Evolutionary conservation across 1,140 invertebrate species (phyloP), one percentile per base, ranked within the genome.

Genomic region (Brachionus paranguensis): DNA sequence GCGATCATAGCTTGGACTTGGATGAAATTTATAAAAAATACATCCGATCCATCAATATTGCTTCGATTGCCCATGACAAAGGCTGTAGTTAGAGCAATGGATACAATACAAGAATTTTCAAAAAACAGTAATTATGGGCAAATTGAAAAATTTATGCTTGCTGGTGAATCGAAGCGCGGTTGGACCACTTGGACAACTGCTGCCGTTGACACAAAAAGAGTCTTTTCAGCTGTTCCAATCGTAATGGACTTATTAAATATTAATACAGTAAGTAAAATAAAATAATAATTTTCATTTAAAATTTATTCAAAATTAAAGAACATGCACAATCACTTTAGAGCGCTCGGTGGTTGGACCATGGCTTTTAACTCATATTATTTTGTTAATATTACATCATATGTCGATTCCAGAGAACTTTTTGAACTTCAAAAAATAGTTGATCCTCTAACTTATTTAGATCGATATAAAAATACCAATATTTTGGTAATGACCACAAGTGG

Each of bases 171-270:
- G 7, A 88, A 88, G 87, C 85, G 88, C 64, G 87, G 87, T 5
- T 88, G 87, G 87, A 88, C 88, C 8, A 88, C 88, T 5, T 88
- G 88, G 88, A 87, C 86, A 3, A 86, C 86, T 3, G 88, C 85
- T 29, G 87, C 87, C 10, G 87, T 88, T 12, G 87, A 88, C 84
- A 87, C 87, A 24, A 53, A 83, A 45, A 84, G 88, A 24, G 88
- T 88, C 2, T 72, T 87, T 60, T 87, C 85, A 20, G 86, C 87
- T 65, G 86, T 86, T 33, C 88, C 88, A 8, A 87, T 88, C 37
- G 88, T 88, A 11, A 86, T 88, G 86, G 87, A 88, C 84, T 84
- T 88, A 0, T 55, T 88, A 17, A 86, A 88, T 68, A 85, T 88
- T 65, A 84, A 85, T 14, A 84, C 86, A 83, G 88, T 88, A 84